These are phyloP conservation scores for Elephantulus edwardii DNA, from an alignment of 2,113 vertebrate species.

Conservation along the genomic window DNA sequence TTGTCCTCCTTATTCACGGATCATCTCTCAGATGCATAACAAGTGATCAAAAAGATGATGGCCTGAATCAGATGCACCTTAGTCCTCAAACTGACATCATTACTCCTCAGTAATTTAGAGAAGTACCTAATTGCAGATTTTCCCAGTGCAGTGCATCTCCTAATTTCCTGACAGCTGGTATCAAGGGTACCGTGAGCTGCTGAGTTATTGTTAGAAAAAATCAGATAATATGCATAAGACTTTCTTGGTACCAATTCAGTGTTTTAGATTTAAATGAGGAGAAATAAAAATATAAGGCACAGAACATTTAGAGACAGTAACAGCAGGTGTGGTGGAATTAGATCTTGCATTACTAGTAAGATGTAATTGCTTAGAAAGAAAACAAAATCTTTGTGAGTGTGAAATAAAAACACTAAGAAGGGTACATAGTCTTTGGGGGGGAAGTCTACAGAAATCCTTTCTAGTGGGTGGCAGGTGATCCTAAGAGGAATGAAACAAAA, in stretches of 20 bases:
- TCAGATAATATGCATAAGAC: neutral
- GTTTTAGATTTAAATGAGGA: neutral
- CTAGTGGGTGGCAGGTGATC: neutral
- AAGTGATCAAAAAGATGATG: no score
- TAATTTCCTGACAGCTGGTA: conserved; percentile 39
- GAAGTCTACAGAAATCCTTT: neutral
- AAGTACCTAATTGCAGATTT: neutral
- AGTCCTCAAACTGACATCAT: no score
- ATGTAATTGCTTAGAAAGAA: conserved; percentile 36
- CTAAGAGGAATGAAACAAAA: neutral
- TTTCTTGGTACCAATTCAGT: neutral
- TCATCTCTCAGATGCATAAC: no score
- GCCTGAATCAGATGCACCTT: no score
- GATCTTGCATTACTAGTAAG: conserved; percentile 32
- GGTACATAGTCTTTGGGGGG: neutral
- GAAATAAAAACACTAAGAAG: conserved; percentile 22
- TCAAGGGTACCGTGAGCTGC: no score
- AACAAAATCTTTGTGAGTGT: neutral
- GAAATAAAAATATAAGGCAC: neutral
- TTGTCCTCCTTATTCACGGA: no score
- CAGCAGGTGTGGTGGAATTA: conserved; percentile 24
- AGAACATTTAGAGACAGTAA: conserved; percentile 28
- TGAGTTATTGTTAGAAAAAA: conserved; percentile 35
- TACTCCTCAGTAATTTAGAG: no score
- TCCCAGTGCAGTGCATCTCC: neutral